Base-by-base conservation (phyloP, 2,113 vertebrate species). In the Pluvianellus socialis region DNA sequence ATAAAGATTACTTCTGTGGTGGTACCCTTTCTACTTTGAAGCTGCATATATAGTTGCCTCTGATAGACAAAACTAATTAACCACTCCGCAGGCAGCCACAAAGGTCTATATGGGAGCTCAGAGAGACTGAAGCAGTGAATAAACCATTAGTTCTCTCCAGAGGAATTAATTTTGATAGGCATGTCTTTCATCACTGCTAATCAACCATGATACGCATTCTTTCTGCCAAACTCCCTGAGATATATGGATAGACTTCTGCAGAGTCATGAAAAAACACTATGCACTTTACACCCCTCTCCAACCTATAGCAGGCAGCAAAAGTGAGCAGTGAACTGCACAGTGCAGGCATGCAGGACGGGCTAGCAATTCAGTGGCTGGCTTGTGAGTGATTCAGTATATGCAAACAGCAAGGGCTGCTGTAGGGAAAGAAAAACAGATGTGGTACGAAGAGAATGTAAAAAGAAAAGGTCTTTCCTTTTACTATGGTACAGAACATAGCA, bases 381-480 rank as follows among this genome's bases (percentile, higher is more conserved):
- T 42, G 19, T 11, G 15, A 16, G 33, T 33, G 35, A n/a, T n/a
- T 21, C 3, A 19, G 10, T 12, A 3, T 2, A 16, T 1, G 24
- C 71, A 71, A 62, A 53, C 8, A 23, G 7, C 3, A 11, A 66
- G 47, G 24, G n/a, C 18, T 53, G 14, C 23, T 47, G 22, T 8
- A 47, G 33, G 15, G 30, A 81, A 56, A 52, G 32, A 67, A 5
- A 2, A 70, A 7, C 8, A 74, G 24, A 38, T 13, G 7, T 5
- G 1, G 15, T 6, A 92, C 79, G 56, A 79, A 40, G 23, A 53
- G 11, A 27, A 42, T 1, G 1, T 30, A 32, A 56, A 61, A 75
- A 82, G 35, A 61, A 83, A 88, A 74, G 4, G 4, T 35, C 21
- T 45, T 68, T 35, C 59, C 15, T 65, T 86, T 40, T 16, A n/a